Evolutionary conservation across 1,140 invertebrate genomes (phyloP), one percentile per base, ranked within the genome.

Genomic region (Heliconius eleuchia): DNA sequence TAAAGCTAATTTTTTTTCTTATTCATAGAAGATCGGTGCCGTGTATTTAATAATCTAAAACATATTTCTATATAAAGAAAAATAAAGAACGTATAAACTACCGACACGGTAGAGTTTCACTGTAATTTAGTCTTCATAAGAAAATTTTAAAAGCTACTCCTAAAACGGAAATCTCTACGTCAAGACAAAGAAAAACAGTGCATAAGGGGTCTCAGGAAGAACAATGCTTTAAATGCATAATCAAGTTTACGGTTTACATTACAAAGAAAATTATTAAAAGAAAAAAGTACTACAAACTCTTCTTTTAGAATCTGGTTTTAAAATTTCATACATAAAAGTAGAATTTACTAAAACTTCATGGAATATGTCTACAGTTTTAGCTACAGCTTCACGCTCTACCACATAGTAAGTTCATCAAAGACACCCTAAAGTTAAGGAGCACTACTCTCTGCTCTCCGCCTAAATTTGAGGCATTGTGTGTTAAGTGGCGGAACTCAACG

Each of bases 171-270:
- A 39, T 42, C 37, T 72, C 23, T 72, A 39, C 60, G 71, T 13
- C 30, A 57, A 81, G 74, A 78, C 80, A 81, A 81, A 78, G 78
- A 70, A 74, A 77, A 46, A 77, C 39, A 23, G 70, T 37, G 70
- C 46, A 50, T 77, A 77, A 71, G 76, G 46, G 80, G 75, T 77
- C 72, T 81, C 77, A 76, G 77, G 71, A 81, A 81, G 80, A 78
- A 81, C 80, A 81, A 81, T 81, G 74, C 77, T 42, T 77, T 80
- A 73, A 81, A 81, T 74, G 80, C 73, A 78, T 81, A 78, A 81
- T 78, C 72, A 74, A 74, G 77, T 77, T 77, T 71, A 39, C 71
- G 37, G 19, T n/a, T 39, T 72, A 37, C 34, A 39, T 23, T 66
- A 66, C 60, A 72, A 72, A 72, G 71, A 72, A 72, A 72, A 39